A percentile compares a stretch with the other conserved stretches of the same genome.
Conservation (phyloP, 2,113 vertebrate genomes). For the Anseranas semipalmata region DNA sequence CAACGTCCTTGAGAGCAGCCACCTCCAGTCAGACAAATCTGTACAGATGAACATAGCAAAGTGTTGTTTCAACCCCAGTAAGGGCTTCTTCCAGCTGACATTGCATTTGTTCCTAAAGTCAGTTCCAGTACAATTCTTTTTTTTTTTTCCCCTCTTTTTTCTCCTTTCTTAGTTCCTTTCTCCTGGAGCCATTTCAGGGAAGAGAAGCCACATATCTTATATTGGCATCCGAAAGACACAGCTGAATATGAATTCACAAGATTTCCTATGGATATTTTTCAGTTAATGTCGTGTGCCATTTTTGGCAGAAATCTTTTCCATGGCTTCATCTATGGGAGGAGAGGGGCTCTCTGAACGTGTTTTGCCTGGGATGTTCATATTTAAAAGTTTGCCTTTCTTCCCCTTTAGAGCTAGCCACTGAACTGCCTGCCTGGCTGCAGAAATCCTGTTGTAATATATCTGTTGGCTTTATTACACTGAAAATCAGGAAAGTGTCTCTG, state of each 20-base stretch:
- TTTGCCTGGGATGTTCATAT: neutral
- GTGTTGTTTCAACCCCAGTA: conserved; percentile 18
- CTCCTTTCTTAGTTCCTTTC: neutral
- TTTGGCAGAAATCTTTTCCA: neutral
- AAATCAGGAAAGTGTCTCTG: neutral
- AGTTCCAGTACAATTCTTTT: neutral
- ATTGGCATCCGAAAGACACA: neutral
- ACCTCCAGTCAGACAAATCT: conserved; percentile 17
- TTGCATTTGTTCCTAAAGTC: conserved; percentile 39
- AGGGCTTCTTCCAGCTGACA: conserved; percentile 33
- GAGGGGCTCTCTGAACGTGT: neutral
- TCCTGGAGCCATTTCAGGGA: neutral
- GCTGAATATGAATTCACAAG: neutral
- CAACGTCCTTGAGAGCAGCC: neutral
- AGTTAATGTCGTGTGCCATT: neutral
- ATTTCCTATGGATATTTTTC: neutral
- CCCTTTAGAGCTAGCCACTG: neutral
- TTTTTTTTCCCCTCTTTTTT: neutral
- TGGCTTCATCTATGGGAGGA: neutral
- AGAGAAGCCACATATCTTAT: neutral
- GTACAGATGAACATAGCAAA: conserved; percentile 7
- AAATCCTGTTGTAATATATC: neutral
- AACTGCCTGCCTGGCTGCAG: neutral
- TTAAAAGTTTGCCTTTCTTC: neutral
- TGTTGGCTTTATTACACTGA: neutral